phyloP scores from a whole-genome alignment of 2,797 vertebrate species.

The Varecia variegata region DNA sequence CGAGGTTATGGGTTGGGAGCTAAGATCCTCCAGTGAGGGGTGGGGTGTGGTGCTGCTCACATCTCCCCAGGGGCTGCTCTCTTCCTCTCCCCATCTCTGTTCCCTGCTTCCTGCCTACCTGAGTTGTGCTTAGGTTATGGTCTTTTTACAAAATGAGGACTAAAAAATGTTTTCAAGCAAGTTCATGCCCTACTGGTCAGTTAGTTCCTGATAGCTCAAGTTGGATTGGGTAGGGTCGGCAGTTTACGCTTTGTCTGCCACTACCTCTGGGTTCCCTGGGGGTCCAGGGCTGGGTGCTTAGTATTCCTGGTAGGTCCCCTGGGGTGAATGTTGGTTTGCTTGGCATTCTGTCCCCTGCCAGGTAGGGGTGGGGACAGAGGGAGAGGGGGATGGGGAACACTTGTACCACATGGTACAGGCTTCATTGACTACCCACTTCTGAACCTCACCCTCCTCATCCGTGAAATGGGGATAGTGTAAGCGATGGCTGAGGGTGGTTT shows the following conservation, averaged over 20 bases:
- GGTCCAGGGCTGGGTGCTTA: background rate
- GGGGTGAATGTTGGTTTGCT: background rate
- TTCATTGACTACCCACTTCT: background rate
- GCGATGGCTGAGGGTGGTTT: background rate
- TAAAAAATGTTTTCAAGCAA: background rate
- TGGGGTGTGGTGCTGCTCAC: background rate
- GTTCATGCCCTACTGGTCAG: background rate
- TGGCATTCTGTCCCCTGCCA: background rate
- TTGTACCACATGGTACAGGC: fast-evolving
- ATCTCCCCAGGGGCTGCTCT: background rate
- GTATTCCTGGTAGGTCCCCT: background rate
- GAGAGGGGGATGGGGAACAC: background rate
- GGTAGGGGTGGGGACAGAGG: background rate
- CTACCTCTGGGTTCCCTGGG: background rate
- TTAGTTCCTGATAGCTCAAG: background rate
- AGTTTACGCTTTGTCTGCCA: background rate
- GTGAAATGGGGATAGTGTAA: background rate
- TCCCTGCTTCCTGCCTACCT: background rate
- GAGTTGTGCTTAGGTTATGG: background rate
- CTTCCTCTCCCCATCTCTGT: background rate
- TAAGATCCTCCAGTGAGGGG: background rate
- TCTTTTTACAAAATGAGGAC: background rate
- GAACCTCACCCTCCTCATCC: background rate
- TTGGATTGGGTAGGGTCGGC: background rate
- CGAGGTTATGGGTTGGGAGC: background rate